Percentiles rank a stretch among this genome's conserved stretches.
Conservation (phyloP, 2,113 vertebrate species). For the Phyllopteryx taeniolatus region DNA sequence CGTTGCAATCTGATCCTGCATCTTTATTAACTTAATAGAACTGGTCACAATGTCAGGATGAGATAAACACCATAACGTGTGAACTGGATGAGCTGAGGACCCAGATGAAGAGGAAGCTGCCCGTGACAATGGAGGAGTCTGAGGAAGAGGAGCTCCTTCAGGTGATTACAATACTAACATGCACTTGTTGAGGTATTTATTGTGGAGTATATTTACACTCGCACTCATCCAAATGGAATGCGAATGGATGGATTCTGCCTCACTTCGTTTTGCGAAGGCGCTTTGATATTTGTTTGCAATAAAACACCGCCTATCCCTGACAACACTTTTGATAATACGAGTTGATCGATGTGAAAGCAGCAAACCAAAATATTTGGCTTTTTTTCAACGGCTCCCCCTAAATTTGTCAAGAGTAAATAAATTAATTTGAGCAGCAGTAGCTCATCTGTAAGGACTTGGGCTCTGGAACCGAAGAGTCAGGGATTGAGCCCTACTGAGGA, state of each 20-base stretch:
- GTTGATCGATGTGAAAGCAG: too few species aligned
- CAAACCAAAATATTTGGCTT: too few species aligned
- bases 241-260: neutral
- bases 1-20: neutral
- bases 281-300: too few species aligned
- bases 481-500: too few species aligned
- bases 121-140: slow-evolving; percentile 64
- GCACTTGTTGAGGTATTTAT: neutral
- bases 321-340: too few species aligned
- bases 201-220: neutral
- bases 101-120: slow-evolving; percentile 64
- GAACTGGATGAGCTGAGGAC: slow-evolving; percentile 70
- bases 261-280: neutral
- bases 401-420: too few species aligned
- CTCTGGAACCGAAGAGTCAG: too few species aligned
- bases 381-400: too few species aligned
- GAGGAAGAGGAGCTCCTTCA: slow-evolving; percentile 68
- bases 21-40: slow-evolving; percentile 29
- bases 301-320: too few species aligned
- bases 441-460: too few species aligned
- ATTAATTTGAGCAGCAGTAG: too few species aligned
- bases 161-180: slow-evolving; percentile 64
- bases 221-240: neutral
- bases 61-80: slow-evolving; percentile 59
- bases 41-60: slow-evolving; percentile 69